Evolutionary conservation across 2,113 vertebrate species (phyloP).

Genomic region (Percina caprodes): DNA sequence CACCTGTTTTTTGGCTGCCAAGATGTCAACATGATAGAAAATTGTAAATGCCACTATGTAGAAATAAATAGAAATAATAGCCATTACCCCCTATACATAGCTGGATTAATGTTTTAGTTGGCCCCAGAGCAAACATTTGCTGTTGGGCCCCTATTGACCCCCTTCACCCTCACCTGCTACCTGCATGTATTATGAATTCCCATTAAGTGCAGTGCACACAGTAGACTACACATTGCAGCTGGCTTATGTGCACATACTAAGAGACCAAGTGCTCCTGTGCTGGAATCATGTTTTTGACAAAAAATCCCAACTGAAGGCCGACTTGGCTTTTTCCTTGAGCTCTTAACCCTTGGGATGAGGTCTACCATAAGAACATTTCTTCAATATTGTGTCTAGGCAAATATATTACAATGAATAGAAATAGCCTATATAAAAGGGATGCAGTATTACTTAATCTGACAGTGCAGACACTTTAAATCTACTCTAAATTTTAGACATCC

Average conservation of each 20-base stretch:
- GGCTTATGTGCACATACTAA: background rate
- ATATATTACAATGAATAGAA: background rate
- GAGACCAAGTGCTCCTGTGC: background rate
- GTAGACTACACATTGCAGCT: background rate
- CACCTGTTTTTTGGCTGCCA: conserved; percentile 9
- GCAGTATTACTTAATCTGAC: background rate
- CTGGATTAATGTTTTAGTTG: background rate
- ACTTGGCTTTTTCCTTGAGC: background rate
- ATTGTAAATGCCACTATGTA: background rate
- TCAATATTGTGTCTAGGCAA: background rate
- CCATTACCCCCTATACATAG: background rate
- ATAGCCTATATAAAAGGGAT: background rate
- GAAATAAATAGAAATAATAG: background rate
- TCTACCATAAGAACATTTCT: background rate
- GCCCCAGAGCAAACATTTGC: background rate
- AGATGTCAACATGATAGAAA: background rate
- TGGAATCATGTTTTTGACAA: background rate
- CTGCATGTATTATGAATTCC: background rate
- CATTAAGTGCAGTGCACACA: background rate
- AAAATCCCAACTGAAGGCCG: background rate
- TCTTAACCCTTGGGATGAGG: background rate
- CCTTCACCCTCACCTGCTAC: background rate
- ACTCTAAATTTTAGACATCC: background rate
- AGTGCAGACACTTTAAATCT: too few relatives aligned
- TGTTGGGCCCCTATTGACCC: background rate